Percentiles rank a stretch among this genome's conserved stretches.
These are phyloP conservation scores for Tyrannus savana DNA, from an alignment of 2,113 vertebrate genomes.

Conservation along the genomic window DNA sequence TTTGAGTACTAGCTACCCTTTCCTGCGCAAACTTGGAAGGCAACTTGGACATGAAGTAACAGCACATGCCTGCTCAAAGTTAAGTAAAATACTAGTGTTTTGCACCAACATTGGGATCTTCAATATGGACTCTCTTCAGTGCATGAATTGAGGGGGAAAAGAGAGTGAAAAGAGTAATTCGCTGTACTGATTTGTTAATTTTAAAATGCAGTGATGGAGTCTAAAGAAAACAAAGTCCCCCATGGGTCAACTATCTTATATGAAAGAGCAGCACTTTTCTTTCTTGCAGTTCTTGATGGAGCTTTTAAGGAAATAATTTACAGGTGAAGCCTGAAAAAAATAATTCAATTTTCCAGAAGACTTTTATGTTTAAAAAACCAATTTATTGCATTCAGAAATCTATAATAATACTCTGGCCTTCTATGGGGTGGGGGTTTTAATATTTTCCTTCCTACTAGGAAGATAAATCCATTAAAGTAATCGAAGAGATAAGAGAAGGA, in stretches of 20 bases:
- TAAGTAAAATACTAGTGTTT: neutral
- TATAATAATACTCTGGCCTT: neutral
- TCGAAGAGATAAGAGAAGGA: neutral
- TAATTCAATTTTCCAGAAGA: neutral
- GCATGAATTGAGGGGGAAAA: neutral
- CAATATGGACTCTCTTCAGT: neutral
- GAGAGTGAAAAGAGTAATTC: neutral
- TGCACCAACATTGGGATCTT: neutral
- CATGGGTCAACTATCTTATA: fast-evolving
- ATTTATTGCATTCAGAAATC: neutral
- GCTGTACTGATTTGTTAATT: neutral
- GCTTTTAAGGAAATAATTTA: neutral
- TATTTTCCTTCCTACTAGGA: neutral
- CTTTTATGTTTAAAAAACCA: neutral
- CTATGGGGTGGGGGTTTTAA: too few relatives aligned
- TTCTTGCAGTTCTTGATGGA: neutral
- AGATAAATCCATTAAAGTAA: neutral
- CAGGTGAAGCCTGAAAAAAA: neutral
- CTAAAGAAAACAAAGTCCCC: neutral
- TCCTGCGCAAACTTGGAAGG: neutral
- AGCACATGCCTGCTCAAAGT: neutral
- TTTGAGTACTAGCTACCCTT: neutral
- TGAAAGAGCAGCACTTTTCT: neutral
- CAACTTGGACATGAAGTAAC: neutral
- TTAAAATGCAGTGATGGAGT: neutral